Conservation (phyloP, 1,140 invertebrate species). For the Brachionus plicatilis region DNA sequence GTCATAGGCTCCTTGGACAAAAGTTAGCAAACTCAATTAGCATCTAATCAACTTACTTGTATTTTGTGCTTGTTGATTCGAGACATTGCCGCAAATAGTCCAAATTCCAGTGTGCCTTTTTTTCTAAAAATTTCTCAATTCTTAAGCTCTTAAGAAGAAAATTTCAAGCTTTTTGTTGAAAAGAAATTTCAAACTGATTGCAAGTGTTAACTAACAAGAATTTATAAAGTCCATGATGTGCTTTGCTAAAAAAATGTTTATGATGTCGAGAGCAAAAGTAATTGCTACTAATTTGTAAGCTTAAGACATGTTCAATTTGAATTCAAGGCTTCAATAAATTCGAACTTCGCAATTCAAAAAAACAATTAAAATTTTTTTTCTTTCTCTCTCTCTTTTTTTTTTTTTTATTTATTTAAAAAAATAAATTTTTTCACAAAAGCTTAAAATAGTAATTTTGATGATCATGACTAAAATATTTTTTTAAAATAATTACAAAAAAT, state of each 20-base stretch:
- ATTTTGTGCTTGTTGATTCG: slow-evolving; percentile 18
- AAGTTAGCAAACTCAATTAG: neutral
- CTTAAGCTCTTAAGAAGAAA: neutral
- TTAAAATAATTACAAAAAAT: neutral
- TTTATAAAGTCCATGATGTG: neutral
- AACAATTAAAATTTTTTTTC: neutral
- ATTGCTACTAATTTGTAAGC: neutral
- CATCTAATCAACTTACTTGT: neutral
- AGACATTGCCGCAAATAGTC: neutral
- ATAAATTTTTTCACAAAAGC: neutral
- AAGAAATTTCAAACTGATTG: neutral
- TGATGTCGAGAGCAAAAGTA: neutral
- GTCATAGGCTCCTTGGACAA: neutral
- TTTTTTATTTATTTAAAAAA: neutral
- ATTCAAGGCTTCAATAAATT: neutral
- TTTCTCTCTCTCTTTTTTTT: neutral
- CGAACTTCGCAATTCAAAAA: neutral
- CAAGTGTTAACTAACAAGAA: neutral
- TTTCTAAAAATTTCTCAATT: neutral
- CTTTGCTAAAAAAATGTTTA: neutral
- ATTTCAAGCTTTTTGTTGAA: slow-evolving; percentile 11
- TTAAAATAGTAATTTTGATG: neutral
- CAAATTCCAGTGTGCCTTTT: neutral
- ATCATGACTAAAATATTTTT: neutral
- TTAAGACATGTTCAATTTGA: neutral